Evolutionary conservation across 2,888 invertebrate species (phyloP).

Genomic region (Bugulina stolonifera): DNA sequence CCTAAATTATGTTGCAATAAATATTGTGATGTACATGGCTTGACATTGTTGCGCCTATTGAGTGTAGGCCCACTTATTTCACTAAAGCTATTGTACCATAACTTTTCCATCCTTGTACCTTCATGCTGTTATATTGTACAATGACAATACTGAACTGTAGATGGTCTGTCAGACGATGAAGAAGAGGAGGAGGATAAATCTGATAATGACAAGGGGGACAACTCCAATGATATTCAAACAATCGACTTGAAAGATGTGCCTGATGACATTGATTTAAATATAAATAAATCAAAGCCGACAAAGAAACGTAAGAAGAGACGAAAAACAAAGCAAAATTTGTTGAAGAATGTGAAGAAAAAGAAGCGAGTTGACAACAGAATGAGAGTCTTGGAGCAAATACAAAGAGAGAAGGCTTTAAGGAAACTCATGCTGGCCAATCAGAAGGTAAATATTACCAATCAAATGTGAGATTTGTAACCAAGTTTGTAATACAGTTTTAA

Average conservation of each 20-base stretch:
- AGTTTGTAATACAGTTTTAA: too few relatives aligned
- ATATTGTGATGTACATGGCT: too few relatives aligned
- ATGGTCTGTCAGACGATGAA: slow-evolving; percentile 28
- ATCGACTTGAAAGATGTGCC: not conserved
- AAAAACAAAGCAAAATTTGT: slow-evolving; percentile 17
- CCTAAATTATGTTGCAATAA: too few relatives aligned
- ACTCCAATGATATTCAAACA: not conserved
- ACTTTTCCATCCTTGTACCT: too few relatives aligned
- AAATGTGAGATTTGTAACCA: too few relatives aligned
- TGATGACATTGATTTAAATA: not conserved
- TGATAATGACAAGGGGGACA: slow-evolving; percentile 27
- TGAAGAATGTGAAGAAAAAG: slow-evolving; percentile 13
- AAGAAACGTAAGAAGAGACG: slow-evolving; percentile 7
- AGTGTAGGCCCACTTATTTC: too few relatives aligned
- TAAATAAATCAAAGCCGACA: not conserved
- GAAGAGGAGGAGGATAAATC: slow-evolving; percentile 33
- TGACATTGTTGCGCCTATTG: too few relatives aligned
- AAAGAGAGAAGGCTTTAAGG: slow-evolving; percentile 14
- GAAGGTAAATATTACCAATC: not conserved
- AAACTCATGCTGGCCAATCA: not conserved
- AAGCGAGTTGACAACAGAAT: slow-evolving; percentile 15
- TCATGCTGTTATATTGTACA: too few relatives aligned
- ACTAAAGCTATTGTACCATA: too few relatives aligned
- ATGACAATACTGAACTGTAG: too few relatives aligned
- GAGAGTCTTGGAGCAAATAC: slow-evolving; percentile 14